Percentiles rank a stretch among this genome's conserved stretches.
Conservation (phyloP, 2,888 invertebrate genomes). For the Apamea epomidion region DNA sequence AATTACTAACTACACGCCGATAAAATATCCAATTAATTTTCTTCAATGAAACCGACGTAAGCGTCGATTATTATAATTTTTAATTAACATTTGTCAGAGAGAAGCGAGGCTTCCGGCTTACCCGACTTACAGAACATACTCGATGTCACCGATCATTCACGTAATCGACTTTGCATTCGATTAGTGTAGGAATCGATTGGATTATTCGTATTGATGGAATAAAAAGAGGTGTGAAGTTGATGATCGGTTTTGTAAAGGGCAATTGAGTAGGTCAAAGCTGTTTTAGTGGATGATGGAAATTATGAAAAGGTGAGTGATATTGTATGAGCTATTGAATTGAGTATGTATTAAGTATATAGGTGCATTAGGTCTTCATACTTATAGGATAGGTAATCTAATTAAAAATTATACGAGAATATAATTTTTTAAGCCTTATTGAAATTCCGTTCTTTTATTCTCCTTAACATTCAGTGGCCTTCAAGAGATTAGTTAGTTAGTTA, state of each 20-base stretch:
- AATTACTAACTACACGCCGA: constrained; percentile 44
- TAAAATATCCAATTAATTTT: constrained; percentile 57
- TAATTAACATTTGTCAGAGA: constrained; percentile 72
- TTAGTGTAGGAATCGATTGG: constrained; percentile 62
- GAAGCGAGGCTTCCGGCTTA: constrained; percentile 72
- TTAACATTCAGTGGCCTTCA: neutral
- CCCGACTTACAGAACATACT: constrained; percentile 54
- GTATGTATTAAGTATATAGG: neutral
- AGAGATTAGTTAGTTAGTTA: too few relatives aligned
- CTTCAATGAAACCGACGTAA: constrained; percentile 50
- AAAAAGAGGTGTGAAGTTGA: constrained; percentile 35
- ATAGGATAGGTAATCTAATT: neutral
- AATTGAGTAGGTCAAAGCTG: constrained; percentile 19
- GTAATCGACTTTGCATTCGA: constrained; percentile 69
- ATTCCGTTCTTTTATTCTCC: neutral
- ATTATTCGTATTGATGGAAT: constrained; percentile 40
- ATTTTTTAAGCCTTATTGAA: neutral
- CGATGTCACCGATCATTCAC: constrained; percentile 61
- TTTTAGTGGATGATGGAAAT: neutral
- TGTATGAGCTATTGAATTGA: neutral
- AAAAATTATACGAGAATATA: neutral
- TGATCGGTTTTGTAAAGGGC: constrained; percentile 14
- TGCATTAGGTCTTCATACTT: too few relatives aligned
- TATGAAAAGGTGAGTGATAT: neutral
- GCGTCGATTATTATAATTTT: constrained; percentile 69